Evolutionary conservation across 2,797 vertebrate genomes (phyloP).

Genomic region (Tinamus major): DNA sequence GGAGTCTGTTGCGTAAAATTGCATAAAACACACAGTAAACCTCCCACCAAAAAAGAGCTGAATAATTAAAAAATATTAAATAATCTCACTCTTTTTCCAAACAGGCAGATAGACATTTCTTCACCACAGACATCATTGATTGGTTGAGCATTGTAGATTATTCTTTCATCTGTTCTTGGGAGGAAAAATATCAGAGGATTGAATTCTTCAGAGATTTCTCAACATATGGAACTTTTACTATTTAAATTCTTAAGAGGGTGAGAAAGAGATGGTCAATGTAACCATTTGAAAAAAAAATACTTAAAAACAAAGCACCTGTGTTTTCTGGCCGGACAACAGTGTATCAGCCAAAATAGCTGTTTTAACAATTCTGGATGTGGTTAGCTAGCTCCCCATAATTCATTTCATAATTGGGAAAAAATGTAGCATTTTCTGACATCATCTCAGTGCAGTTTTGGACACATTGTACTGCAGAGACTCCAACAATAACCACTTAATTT

Average conservation of each 20-base stretch:
- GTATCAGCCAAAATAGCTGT: slow-evolving; percentile 70
- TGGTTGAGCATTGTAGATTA: not conserved
- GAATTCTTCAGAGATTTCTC: slow-evolving; percentile 16
- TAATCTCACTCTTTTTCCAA: not conserved
- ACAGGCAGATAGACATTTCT: not conserved
- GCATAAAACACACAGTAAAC: not conserved
- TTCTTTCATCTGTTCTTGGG: not conserved
- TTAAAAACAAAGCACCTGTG: slow-evolving; percentile 73
- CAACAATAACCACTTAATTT: slow-evolving; percentile 71
- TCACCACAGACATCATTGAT: not conserved
- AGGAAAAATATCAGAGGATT: not conserved
- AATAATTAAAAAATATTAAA: not conserved
- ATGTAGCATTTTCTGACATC: slow-evolving; percentile 76
- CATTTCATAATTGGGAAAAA: slow-evolving; percentile 80
- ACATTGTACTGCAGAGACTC: slow-evolving; percentile 62
- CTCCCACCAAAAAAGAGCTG: not conserved
- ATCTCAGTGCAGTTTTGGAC: slow-evolving; percentile 72
- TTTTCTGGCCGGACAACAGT: slow-evolving; percentile 73
- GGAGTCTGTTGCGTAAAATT: not conserved
- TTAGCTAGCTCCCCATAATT: slow-evolving; percentile 72
- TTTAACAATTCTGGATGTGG: slow-evolving; percentile 67
- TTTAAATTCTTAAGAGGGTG: slow-evolving; percentile 9
- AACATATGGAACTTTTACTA: slow-evolving; percentile 2
- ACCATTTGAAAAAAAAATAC: slow-evolving; percentile 44
- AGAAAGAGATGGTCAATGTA: slow-evolving; percentile 20